Percentiles rank a stretch among this genome's conserved stretches.
Conservation (phyloP, 2,113 vertebrate genomes). For the Acinonyx jubatus region DNA sequence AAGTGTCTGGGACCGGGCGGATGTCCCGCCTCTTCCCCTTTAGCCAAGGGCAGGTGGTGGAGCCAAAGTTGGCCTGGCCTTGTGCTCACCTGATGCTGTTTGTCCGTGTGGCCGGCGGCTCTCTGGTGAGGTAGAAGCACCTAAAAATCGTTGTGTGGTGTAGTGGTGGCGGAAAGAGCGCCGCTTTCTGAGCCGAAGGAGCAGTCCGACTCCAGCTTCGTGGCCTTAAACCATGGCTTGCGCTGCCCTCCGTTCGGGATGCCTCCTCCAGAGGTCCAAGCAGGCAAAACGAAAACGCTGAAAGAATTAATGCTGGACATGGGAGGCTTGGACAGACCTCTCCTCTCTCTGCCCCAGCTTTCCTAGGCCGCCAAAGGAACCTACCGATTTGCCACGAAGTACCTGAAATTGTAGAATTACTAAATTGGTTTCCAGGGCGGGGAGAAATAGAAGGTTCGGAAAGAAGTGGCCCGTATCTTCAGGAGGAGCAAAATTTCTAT, state of each 20-base stretch:
- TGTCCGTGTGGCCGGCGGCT: fast-evolving
- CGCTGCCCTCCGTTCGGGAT: background rate
- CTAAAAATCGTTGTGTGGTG: background rate
- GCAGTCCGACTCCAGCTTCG: fast-evolving
- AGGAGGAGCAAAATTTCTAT: background rate
- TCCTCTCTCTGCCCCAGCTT: background rate
- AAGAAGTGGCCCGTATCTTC: background rate
- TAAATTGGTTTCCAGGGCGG: background rate
- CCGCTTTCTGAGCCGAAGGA: background rate
- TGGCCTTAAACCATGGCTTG: background rate
- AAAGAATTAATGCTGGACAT: background rate
- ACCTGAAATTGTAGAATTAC: background rate
- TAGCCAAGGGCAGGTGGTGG: background rate
- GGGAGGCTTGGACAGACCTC: background rate
- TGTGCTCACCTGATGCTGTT: fast-evolving
- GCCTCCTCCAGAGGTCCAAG: background rate
- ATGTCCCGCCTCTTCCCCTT: constrained; percentile 39
- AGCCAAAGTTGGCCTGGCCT: fast-evolving
- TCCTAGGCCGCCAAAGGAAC: background rate
- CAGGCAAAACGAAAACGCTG: fast-evolving
- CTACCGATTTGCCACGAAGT: background rate
- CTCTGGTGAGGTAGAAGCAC: background rate
- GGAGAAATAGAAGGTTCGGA: background rate
- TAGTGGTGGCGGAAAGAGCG: too few species aligned
- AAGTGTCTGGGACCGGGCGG: constrained; percentile 51